Evolutionary conservation across 2,113 vertebrate genomes (phyloP), one percentile per base, ranked within the genome.

Genomic region (Ivindomyrus marchei): DNA sequence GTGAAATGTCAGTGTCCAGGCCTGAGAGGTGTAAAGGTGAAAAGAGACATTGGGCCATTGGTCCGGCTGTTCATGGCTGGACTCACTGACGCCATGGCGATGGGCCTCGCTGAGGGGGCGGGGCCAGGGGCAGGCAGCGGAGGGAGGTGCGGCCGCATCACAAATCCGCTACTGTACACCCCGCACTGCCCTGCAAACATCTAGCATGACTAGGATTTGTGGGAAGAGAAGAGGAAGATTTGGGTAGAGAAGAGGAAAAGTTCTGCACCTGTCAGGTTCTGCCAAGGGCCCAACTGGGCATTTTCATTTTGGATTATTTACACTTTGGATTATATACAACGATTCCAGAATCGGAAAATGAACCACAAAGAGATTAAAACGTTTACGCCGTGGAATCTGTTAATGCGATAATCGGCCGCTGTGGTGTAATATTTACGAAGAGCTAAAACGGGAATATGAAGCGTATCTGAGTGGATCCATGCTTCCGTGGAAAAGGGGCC

Each of bases 271-370:
- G 31, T 80, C 36, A 42, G 11, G 5, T 15, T 39, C 31, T 39
- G 31, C 31, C 17, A 42, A 80, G 74, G 74, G 74, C 74, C 74
- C 31, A 42, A 42, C 74, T 70, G 62, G 9, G 62, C 10, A 42
- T 80, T 85, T 42, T 47, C 39, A n/a, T 85, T 85, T 85, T 85
- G 19, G 39, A 85, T 46, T n/a, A 85, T 85, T 85, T 85, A 80
- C 74, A 17, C 31, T 7, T 19, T 0, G 15, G 83, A 24, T 85
- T 85, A 85, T 45, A 85, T 13, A 21, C 19, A 85, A 47, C 24
- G 39, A 24, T 24, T 46, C 8, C 45, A 85, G 24, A 6, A 85
- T n/a, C 15, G 45, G 21, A 39, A 85, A 47, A 11, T 1, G 9
- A 11, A 47, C 39, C 36, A 11, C 19, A 46, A 45, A 46, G 42